Evolutionary conservation across 2,888 invertebrate genomes (phyloP).

Genomic region (Epinotia brunnichana): DNA sequence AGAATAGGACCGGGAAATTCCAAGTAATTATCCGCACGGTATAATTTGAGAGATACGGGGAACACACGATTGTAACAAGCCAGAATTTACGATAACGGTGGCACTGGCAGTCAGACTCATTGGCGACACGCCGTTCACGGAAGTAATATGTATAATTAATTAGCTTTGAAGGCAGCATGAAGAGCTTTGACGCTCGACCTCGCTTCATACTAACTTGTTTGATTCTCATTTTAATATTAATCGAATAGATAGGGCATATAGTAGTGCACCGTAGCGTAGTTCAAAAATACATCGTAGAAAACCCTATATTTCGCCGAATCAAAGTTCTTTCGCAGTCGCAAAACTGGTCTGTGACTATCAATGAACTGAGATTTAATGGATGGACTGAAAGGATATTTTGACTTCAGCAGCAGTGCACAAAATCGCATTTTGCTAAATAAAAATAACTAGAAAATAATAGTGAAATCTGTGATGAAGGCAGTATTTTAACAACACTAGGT

Average conservation of each 20-base stretch:
- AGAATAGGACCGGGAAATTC: slow-evolving; percentile 17
- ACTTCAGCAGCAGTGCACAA: too few relatives aligned
- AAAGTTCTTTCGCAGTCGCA: not conserved
- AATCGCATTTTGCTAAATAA: too few relatives aligned
- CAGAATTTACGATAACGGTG: slow-evolving; percentile 11
- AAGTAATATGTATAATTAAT: slow-evolving; percentile 16
- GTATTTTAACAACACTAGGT: too few relatives aligned
- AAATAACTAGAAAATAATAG: too few relatives aligned
- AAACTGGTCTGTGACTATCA: too few relatives aligned
- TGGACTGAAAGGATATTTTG: too few relatives aligned
- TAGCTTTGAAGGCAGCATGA: not conserved
- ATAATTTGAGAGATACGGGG: slow-evolving; percentile 35
- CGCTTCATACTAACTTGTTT: not conserved
- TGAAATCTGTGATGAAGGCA: too few relatives aligned
- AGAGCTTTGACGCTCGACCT: not conserved
- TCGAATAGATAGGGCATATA: not conserved
- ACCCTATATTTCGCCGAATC: not conserved
- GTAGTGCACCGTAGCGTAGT: not conserved
- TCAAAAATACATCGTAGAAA: not conserved
- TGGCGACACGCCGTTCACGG: slow-evolving; percentile 15
- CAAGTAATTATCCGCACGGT: slow-evolving; percentile 24
- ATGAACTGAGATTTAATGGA: too few relatives aligned
- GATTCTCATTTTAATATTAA: not conserved
- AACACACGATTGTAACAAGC: slow-evolving; percentile 27
- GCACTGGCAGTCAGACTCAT: slow-evolving; percentile 9